Conservation (phyloP, 2,888 invertebrate species). For the Oscheius sp. region DNA sequence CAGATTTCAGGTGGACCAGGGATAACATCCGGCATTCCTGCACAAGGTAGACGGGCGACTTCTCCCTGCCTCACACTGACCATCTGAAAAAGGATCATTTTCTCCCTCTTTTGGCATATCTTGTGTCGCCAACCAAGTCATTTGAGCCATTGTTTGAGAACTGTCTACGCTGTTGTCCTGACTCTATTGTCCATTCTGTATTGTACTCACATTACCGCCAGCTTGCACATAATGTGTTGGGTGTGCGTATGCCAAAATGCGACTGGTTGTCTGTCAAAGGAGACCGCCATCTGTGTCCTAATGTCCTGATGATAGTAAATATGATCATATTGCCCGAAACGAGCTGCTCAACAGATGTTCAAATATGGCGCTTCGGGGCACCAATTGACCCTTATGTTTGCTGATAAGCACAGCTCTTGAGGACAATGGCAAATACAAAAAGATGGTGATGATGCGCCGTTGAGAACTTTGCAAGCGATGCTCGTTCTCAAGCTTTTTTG, state of each 20-base stretch:
- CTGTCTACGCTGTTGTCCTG: conserved; percentile 3
- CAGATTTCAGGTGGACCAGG: conserved; percentile 68
- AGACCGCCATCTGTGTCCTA: conserved; percentile 29
- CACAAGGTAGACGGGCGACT: conserved; percentile 68
- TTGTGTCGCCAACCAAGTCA: conserved; percentile 10
- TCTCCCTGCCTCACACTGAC: conserved; percentile 62
- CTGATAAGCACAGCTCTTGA: conserved; percentile 31
- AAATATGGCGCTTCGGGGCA: conserved; percentile 29
- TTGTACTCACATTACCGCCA: conserved; percentile 34
- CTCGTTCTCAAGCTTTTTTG: neutral
- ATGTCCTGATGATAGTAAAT: conserved; percentile 28
- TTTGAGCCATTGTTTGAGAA: conserved; percentile 26
- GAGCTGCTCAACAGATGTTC: conserved; percentile 35
- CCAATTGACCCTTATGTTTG: conserved; percentile 28
- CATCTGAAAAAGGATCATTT: conserved; percentile 37
- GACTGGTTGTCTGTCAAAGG: conserved; percentile 16
- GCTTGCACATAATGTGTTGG: conserved; percentile 36
- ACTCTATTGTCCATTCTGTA: conserved; percentile 6
- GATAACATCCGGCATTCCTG: conserved; percentile 68
- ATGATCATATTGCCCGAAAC: conserved; percentile 33
- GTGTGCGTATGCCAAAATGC: conserved; percentile 13
- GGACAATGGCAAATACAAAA: conserved; percentile 21
- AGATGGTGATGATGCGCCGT: neutral
- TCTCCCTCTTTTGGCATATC: neutral
- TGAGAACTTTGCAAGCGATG: neutral